Evolutionary conservation across 2,797 vertebrate species (phyloP).

Genomic region (Eulemur coronatus): DNA sequence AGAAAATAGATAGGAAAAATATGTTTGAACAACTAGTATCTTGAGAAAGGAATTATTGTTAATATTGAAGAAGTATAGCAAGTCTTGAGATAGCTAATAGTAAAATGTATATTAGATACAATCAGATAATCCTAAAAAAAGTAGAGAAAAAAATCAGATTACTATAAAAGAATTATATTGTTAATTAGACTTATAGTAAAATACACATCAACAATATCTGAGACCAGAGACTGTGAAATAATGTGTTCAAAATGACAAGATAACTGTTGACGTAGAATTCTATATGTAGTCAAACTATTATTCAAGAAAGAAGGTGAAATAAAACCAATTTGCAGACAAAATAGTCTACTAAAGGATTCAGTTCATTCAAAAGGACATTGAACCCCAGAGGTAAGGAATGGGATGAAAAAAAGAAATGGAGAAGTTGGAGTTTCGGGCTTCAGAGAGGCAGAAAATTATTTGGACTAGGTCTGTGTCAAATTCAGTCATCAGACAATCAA

Average conservation of each 20-base stretch:
- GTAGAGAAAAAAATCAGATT: not conserved
- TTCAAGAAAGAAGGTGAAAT: not conserved
- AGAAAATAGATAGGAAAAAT: not conserved
- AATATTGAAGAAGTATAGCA: not conserved
- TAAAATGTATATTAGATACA: not conserved
- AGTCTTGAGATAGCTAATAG: not conserved
- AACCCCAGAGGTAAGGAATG: not conserved
- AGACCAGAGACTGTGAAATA: not conserved
- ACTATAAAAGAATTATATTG: not conserved
- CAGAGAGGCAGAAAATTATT: not conserved
- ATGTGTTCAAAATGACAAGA: not conserved
- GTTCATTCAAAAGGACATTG: not conserved
- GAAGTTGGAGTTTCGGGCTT: not conserved
- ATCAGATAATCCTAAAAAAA: not conserved
- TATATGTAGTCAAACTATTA: not conserved
- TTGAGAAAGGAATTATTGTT: not conserved
- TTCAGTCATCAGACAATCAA: not conserved
- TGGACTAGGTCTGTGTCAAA: not conserved
- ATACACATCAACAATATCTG: not conserved
- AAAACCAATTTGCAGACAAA: not conserved
- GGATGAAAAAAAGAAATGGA: not conserved
- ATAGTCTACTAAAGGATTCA: not conserved
- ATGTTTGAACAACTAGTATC: not conserved
- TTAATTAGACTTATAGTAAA: not conserved
- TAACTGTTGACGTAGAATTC: not conserved